Base-by-base conservation (phyloP, 2,797 vertebrate species). In the Microchirus variegatus region DNA sequence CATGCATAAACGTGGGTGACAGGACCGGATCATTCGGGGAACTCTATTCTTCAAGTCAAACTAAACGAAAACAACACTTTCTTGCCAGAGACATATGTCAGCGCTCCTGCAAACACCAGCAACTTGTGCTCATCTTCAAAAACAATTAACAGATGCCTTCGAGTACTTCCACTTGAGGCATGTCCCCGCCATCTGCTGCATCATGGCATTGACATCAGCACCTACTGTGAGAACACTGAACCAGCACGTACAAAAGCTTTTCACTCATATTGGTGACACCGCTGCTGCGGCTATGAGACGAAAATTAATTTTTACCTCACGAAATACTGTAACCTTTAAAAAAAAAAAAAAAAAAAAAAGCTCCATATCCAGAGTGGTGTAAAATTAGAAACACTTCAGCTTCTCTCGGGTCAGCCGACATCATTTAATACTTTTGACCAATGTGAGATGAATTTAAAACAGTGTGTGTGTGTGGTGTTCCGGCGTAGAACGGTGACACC, bases 91-190 rank as follows among this genome's bases (percentile, higher is more conserved):
- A 31, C 31, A 31, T 31, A 31, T 31, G 31, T 31, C 31, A 31
- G 7, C 37, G 61, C 66, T 81, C 64, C 69, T 57, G 68, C 70
- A 75, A 62, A 56, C 68, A 42, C 31, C 51, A 46, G 59, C 73
- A 64, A 70, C 65, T 75, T 40, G 18, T 65, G 78, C 57, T 80
- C 51, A 31, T 85, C 78, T 88, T 88, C 84, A 84, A 81, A 89
- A 88, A 81, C 84, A 78, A 86, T 86, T 88, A 90, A 77, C 85
- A 89, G 85, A 90, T 85, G 87, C 84, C 90, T 88, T 85, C 73
- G 87, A 79, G 86, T 72, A 80, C 65, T 81, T 83, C 56, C 73
- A 89, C 90, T 89, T 70, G 66, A 82, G 86, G 90, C 89, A 48
- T 81, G 80, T 86, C 77, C 56, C 65, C 72, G 73, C 89, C 91